These are phyloP conservation scores for Meliscaeva auricollis DNA, from an alignment of 2,888 invertebrate genomes.

Conservation along the genomic window DNA sequence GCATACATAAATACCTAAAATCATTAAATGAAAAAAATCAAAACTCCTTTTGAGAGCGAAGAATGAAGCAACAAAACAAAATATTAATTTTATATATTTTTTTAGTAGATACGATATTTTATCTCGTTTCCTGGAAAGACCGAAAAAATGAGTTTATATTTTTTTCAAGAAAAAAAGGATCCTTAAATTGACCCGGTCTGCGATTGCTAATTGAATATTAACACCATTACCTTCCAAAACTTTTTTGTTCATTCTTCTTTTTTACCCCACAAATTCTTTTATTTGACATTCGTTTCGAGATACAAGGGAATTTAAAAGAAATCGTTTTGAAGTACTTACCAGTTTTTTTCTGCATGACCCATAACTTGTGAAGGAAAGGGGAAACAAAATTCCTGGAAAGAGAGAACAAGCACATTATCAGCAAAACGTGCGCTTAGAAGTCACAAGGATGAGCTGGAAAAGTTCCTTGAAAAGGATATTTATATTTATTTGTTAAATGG, in stretches of 20 bases:
- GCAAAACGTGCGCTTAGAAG: neutral
- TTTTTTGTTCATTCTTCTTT: constrained; percentile 30
- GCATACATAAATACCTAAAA: neutral
- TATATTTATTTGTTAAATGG: constrained; percentile 61
- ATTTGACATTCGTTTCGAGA: constrained; percentile 13
- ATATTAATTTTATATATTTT: constrained; percentile 32
- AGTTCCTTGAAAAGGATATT: constrained; percentile 50
- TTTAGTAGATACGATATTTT: neutral
- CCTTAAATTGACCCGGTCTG: constrained; percentile 42
- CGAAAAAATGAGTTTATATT: constrained; percentile 21
- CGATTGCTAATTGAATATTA: constrained; percentile 71
- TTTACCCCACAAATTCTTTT: neutral
- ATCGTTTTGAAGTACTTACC: constrained; percentile 54
- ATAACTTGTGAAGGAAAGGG: constrained; percentile 18
- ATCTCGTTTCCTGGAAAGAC: neutral
- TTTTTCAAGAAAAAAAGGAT: constrained; percentile 21
- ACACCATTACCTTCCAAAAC: constrained; percentile 60
- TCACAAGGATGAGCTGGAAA: neutral
- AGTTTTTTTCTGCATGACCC: constrained; percentile 26
- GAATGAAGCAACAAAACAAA: neutral
- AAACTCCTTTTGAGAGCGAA: constrained; percentile 13
- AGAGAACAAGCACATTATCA: constrained; percentile 32
- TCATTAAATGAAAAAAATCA: constrained; percentile 35
- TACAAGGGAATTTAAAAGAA: constrained; percentile 45
- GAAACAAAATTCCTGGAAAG: neutral